Base-by-base conservation (phyloP, 2,113 vertebrate species). In the Gobius niger region DNA sequence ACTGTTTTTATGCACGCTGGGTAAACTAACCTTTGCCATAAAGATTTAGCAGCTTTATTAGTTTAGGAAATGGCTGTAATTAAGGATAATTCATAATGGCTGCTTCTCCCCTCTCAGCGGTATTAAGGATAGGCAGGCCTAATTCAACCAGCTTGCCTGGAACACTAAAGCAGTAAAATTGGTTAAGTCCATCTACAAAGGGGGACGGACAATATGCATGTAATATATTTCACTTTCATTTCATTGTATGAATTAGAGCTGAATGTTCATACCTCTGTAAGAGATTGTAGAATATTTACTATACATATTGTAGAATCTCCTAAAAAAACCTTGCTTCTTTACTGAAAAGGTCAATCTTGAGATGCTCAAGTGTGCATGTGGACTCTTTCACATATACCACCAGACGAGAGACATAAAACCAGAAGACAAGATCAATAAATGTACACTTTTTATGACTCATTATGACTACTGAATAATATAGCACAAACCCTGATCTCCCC, bases 11-110 rank as follows among this genome's bases (percentile, higher is more conserved):
- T 94, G 93, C 90, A 93, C 88, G 47, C 91, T 82, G 93, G 88
- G 93, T 95, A 94, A 95, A 95, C 95, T 95, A 95, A 95, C 94
- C 94, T 95, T 93, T 94, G 95, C 95, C 94, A 93, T 96, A 95
- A 96, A 95, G 94, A 95, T 92, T 95, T 93, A 95, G 93, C 94
- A 93, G 95, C 92, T 97, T 96, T 97, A 98, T 97, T 97, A 95
- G 95, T 95, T 94, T 93, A 96, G 95, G 95, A 96, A 96, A 97
- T 96, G 91, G 85, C 95, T 94, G 94, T 97, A 96, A 97, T 96
- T 97, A 97, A 93, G 95, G 94, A 95, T 97, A 97, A 98, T 96
- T 96, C 96, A 95, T 96, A 97, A 98, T 96, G 93, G 94, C 89
- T 85, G 88, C 91, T 93, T 95, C 94, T 92, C 91, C 91, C 87